Evolutionary conservation across 92 coral and sea anemone genomes (phyloP).

Genomic region (Pocillopora meandrina): DNA sequence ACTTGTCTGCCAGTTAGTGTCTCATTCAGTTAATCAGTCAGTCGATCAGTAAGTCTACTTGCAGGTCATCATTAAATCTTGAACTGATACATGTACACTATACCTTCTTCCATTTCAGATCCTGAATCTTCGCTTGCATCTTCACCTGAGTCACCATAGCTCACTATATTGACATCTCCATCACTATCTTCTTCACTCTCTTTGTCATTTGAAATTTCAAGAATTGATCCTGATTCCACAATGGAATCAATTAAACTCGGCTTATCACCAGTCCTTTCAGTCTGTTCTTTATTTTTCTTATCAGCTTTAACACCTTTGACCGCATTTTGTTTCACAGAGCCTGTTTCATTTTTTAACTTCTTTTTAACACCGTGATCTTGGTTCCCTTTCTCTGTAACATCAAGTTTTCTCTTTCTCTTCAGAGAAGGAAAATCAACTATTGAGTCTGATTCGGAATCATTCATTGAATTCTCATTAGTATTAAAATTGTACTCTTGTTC

Average conservation of each 20-base stretch:
- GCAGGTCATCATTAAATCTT: background rate
- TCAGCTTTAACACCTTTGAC: background rate
- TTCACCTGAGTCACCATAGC: background rate
- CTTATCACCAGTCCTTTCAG: background rate
- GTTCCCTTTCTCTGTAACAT: background rate
- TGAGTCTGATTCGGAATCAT: slow-evolving; percentile 37
- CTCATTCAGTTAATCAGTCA: background rate
- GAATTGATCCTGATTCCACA: background rate
- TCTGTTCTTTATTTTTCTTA: background rate
- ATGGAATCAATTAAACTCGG: background rate
- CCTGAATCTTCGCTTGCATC: background rate
- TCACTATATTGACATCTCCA: slow-evolving; percentile 1
- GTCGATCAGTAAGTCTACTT: background rate
- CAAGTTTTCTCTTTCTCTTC: slow-evolving; percentile 17
- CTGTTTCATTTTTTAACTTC: slow-evolving; percentile 15
- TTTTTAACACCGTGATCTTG: background rate
- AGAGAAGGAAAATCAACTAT: background rate
- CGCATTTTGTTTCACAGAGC: background rate
- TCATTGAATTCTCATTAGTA: background rate
- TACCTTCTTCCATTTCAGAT: slow-evolving; percentile 16
- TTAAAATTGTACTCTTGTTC: slow-evolving; percentile 32
- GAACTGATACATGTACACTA: background rate
- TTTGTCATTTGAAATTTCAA: slow-evolving; percentile 1
- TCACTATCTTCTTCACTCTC: slow-evolving; percentile 32
- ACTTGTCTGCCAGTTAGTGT: background rate